Conservation (phyloP, 2,797 vertebrate species). For the Diplodus sargus region DNA sequence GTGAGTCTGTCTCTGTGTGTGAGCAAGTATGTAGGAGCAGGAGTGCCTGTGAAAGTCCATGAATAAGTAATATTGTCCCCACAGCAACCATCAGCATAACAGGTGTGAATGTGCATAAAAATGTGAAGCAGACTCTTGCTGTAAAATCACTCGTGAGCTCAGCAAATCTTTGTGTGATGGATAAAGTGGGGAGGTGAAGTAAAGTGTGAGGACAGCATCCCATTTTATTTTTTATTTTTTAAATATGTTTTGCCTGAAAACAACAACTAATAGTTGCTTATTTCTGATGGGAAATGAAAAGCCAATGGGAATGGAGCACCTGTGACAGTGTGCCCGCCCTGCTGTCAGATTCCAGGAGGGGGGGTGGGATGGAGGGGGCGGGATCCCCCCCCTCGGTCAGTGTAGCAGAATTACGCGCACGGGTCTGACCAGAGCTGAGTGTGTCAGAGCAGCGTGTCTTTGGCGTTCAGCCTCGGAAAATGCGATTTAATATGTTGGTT, state of each 20-base stretch:
- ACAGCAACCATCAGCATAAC: conserved; percentile 34
- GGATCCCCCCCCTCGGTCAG: conserved; percentile 63
- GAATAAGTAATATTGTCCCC: conserved; percentile 57
- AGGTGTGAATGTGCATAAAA: conserved; percentile 43
- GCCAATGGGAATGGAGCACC: conserved; percentile 64
- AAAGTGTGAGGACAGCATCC: background rate
- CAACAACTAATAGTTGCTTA: background rate
- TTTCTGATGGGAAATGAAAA: conserved; percentile 21
- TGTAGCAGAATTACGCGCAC: conserved; percentile 56
- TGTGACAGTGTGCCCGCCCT: conserved; percentile 59
- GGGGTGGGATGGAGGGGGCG: conserved; percentile 51
- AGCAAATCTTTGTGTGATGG: conserved; percentile 18
- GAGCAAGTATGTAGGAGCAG: conserved; percentile 12
- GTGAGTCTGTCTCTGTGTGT: background rate
- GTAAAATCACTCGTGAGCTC: conserved; percentile 16
- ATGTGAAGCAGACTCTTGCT: conserved; percentile 18
- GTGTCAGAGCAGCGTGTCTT: conserved; percentile 29
- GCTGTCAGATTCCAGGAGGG: conserved; percentile 52
- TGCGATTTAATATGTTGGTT: conserved; percentile 44
- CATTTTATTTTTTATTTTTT: background rate
- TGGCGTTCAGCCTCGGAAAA: conserved; percentile 25
- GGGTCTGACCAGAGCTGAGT: conserved; percentile 59
- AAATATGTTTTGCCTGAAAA: background rate
- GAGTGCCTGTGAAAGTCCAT: conserved; percentile 44
- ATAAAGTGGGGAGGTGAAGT: conserved; percentile 17